Conservation (phyloP, 2,797 vertebrate species). For the Nothura maculosa region DNA sequence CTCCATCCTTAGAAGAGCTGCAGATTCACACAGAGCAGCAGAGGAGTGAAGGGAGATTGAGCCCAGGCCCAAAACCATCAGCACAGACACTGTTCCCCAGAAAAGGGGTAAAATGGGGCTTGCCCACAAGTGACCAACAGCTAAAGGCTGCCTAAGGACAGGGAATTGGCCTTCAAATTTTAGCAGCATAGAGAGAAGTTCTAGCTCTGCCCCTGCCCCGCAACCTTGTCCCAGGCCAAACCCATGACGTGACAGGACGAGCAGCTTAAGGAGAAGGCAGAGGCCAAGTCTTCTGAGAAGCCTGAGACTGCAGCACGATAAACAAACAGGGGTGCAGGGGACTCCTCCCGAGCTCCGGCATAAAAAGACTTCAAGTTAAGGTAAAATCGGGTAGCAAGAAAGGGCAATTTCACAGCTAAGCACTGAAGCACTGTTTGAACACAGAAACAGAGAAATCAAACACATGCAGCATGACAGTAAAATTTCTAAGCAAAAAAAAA, state of each 20-base stretch:
- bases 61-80: background rate
- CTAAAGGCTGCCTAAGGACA: background rate
- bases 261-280: background rate
- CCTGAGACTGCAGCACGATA: background rate
- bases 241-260: background rate
- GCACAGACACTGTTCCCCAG: background rate
- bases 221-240: background rate
- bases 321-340: background rate
- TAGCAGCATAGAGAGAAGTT: background rate
- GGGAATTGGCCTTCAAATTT: background rate
- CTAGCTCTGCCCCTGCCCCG: background rate
- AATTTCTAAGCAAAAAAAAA: background rate
- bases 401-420: background rate
- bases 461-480: background rate
- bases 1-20: background rate
- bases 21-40: background rate
- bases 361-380: background rate
- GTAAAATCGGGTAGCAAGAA: background rate
- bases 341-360: background rate
- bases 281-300: background rate
- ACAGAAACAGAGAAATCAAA: conserved; percentile 4
- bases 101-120: background rate
- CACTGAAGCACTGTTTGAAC: background rate
- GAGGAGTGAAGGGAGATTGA: background rate
- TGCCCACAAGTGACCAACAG: background rate